Conservation (phyloP, 2,797 vertebrate species). For the Eurystomus glaucurus region DNA sequence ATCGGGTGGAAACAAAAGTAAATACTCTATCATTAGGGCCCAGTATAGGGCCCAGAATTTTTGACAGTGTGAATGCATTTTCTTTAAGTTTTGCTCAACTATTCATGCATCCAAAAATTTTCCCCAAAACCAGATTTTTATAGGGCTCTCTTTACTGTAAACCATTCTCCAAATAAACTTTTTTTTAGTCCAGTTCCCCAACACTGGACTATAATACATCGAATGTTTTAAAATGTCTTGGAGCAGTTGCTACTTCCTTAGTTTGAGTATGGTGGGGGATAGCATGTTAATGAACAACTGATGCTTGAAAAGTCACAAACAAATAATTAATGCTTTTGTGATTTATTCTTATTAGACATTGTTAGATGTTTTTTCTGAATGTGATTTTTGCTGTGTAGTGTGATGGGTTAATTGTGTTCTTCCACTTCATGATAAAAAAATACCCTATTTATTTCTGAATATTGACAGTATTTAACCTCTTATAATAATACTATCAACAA, state of each 20-base stretch:
- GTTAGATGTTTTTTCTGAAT: not conserved
- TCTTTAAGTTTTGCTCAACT: not conserved
- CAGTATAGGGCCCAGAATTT: not conserved
- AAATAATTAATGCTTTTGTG: not conserved
- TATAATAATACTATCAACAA: not conserved
- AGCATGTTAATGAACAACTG: conserved; percentile 20
- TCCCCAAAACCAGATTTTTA: not conserved
- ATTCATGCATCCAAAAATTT: not conserved
- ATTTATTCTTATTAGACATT: conserved; percentile 34
- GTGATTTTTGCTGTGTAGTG: not conserved
- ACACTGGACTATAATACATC: not conserved
- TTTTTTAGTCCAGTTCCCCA: not conserved
- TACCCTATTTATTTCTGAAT: not conserved
- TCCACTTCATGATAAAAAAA: conserved; percentile 16
- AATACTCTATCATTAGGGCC: not conserved
- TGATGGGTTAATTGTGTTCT: not conserved
- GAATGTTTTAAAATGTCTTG: not conserved
- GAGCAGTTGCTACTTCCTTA: conserved; percentile 16
- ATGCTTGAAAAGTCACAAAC: conserved; percentile 57
- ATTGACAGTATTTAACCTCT: conserved; percentile 26
- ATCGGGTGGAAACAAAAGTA: not conserved
- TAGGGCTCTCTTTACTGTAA: not conserved
- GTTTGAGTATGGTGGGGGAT: not conserved
- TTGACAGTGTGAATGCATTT: not conserved
- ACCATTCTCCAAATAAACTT: not conserved